Conservation (phyloP, 2,797 vertebrate species). For the Amniataba percoides region DNA sequence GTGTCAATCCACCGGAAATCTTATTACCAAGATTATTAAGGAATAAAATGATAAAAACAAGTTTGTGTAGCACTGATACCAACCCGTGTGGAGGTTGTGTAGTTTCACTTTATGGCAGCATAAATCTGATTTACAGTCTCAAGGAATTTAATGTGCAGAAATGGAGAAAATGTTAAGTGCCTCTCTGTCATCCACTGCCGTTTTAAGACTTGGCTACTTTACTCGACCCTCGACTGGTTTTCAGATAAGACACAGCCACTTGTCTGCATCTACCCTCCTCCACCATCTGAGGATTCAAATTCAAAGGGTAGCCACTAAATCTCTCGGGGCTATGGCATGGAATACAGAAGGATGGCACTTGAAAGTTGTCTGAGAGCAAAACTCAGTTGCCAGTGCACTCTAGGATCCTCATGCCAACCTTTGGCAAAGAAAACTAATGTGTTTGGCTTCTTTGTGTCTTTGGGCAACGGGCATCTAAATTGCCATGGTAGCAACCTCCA, state of each 20-base stretch:
- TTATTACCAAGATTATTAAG: constrained; percentile 16
- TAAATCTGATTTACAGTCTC: constrained; percentile 29
- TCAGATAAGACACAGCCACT: constrained; percentile 39
- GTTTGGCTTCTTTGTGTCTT: background rate
- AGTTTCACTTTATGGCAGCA: background rate
- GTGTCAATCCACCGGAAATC: constrained; percentile 1
- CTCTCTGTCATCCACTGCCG: constrained; percentile 21
- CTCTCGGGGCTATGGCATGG: background rate
- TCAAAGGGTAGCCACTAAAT: constrained; percentile 36
- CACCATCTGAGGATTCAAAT: constrained; percentile 25
- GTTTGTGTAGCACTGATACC: background rate
- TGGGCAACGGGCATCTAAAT: background rate
- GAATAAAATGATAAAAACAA: constrained; percentile 27
- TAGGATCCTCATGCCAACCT: background rate
- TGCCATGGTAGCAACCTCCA: background rate
- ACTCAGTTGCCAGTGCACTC: background rate
- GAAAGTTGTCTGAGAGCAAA: constrained; percentile 29
- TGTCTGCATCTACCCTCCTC: constrained; percentile 25
- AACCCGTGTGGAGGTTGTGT: background rate
- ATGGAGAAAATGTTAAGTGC: constrained; percentile 47
- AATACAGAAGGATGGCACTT: constrained; percentile 24
- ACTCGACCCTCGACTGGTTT: constrained; percentile 19
- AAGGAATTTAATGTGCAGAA: constrained; percentile 25
- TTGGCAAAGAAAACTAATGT: constrained; percentile 22
- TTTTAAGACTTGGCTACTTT: constrained; percentile 28